Base-by-base conservation (phyloP, 2,888 invertebrate species). In the Drosophila imparisetae region DNA sequence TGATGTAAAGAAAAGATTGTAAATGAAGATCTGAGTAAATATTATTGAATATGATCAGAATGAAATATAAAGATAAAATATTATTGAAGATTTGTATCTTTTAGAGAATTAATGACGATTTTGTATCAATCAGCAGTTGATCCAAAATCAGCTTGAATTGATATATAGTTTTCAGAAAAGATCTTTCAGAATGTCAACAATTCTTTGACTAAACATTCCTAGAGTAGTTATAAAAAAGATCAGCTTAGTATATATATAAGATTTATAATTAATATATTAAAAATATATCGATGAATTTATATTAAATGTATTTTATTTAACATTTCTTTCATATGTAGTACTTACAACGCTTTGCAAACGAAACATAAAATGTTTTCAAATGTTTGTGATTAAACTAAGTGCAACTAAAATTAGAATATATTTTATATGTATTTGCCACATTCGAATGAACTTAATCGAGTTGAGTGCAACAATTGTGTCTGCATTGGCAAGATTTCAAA, bases 301-400 rank as follows among this genome's bases (percentile, higher is more conserved):
- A 62, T 57, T 66, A 61, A 21, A 18, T 45, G 50, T 72, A 68
- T 68, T 78, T 79, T 78, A 74, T 78, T 78, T 62, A 74, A 78
- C 70, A 40, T 40, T 67, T 74, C 63, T 57, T 68, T 66, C 57
- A 57, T 60, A 59, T 49, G 66, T 32, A 63, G 53, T 75, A 74
- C 74, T 71, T 78, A 81, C 75, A 80, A 75, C 64, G 78, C 81
- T 78, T 80, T 78, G 74, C 65, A 75, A 82, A 76, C 73, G 72
- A 53, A 50, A 57, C 53, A 60, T 54, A 57, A 70, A 67, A 66
- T 59, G 42, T 59, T 63, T 53, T 58, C 49, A 40, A 64, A 68
- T 40, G 58, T 42, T 66, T 52, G 36, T 24, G 24, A 53, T 53
- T 54, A 36, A 18, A 27, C 58, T 58, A 29, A 15, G 32, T 38